Base-by-base conservation (phyloP, 2,888 invertebrate species). In the Gymnosoma rotundatum region DNA sequence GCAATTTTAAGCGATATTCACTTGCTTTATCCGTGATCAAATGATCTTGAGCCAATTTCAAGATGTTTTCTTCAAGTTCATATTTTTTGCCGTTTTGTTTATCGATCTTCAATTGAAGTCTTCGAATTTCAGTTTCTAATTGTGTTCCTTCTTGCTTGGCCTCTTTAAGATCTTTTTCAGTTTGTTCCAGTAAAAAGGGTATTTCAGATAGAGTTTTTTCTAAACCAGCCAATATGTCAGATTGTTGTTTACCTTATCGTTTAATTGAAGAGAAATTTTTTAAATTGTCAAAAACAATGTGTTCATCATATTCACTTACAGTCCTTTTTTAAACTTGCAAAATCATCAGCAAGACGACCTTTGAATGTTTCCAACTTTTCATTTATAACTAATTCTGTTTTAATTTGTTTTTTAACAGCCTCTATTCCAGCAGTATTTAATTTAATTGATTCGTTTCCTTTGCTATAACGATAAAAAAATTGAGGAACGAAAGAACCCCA, bases 11-110 rank as follows among this genome's bases (percentile, higher is more conserved):
- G 9, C 92, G 89, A 83, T 91, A 92, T 90, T 94, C 92, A 6
- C 95, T 94, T 0, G 95, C 94, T 88, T 96, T 96, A 87, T 96
- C 95, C 58, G 95, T 94, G 7, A 95, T 93, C 7, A 95, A 90
- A 88, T 95, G 95, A 14, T 95, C 95, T 88, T 96, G 95, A 0
- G 96, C 92, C 79, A 94, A 93, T 21, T 91, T 89, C 8, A 96
- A 89, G 42, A 96, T 94, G 60, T 94, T 92, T 79, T 95, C 95
- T 89, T 97, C 96, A 63, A 95, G 86, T 54, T 93, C 92, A 16
- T 93, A 88, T 89, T 95, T 96, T 63, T 93, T 92, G n/a, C 91
- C 92, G 0, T 88, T 87, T 66, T 94, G 92, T 80, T 93, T 94
- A 16, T 95, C 94, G 8, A 94, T 88, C 63, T 93, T 93, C 20